Percentiles rank a stretch among this genome's conserved stretches.
phyloP scores from a whole-genome alignment of 2,113 vertebrate genomes.

The Psephotus haematonotus region DNA sequence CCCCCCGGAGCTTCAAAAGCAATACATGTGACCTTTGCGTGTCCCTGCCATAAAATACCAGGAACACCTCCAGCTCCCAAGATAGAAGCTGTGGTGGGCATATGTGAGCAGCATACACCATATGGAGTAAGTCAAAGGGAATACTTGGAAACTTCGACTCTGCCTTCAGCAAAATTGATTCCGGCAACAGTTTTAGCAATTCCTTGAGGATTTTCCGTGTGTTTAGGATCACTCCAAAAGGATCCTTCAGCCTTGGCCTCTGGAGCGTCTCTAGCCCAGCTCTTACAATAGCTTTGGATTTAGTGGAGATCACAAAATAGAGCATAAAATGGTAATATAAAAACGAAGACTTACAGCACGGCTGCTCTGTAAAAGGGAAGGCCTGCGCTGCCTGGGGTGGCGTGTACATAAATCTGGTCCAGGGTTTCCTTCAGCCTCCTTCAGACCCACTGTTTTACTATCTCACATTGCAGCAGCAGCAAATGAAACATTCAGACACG shows the following conservation, averaged over 20 bases:
- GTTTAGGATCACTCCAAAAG: not conserved
- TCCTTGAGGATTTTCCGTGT: conserved; percentile 13
- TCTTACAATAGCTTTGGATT: conserved; percentile 10
- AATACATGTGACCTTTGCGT: conserved; percentile 54
- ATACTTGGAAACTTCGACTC: conserved; percentile 8
- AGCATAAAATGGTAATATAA: conserved; percentile 29
- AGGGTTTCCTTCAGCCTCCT: conserved; percentile 7
- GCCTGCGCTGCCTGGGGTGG: not conserved
- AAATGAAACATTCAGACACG: conserved; percentile 28
- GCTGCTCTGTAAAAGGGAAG: not conserved
- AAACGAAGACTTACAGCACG: not conserved
- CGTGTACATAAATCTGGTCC: not conserved
- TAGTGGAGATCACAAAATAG: conserved; percentile 9
- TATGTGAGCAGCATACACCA: conserved; percentile 52
- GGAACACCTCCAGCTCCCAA: conserved; percentile 62
- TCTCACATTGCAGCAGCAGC: conserved; percentile 21
- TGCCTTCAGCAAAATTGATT: conserved; percentile 37
- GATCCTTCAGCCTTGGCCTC: conserved; percentile 23
- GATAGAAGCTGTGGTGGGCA: conserved; percentile 60
- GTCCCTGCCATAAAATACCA: conserved; percentile 62
- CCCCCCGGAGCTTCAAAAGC: conserved; percentile 29
- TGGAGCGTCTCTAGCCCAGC: not conserved
- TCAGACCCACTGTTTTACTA: conserved; percentile 3
- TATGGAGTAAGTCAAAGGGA: conserved; percentile 53
- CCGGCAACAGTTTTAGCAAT: conserved; percentile 19